Evolutionary conservation across 2,113 vertebrate genomes (phyloP).

Genomic region (Grammomys dolichurus): DNA sequence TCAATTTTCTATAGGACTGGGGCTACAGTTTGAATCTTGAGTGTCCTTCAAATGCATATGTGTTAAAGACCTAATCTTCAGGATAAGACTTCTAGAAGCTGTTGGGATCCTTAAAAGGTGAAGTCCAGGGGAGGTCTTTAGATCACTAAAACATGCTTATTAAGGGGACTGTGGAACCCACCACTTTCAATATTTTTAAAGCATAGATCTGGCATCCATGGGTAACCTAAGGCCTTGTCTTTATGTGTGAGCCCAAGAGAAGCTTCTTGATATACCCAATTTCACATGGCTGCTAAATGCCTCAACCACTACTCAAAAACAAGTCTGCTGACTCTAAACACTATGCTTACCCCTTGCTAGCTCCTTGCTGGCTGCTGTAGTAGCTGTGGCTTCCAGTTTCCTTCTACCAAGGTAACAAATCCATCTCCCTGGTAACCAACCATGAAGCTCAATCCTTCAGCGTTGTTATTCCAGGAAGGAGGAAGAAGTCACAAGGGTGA

Average conservation of each 20-base stretch:
- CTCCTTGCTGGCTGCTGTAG: accelerated
- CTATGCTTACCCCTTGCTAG: background rate
- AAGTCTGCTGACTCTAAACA: background rate
- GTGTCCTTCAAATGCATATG: background rate
- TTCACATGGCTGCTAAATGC: background rate
- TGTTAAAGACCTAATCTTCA: background rate
- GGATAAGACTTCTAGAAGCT: background rate
- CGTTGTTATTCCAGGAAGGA: background rate
- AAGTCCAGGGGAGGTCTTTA: background rate
- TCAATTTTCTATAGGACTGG: background rate
- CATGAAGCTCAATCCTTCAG: background rate
- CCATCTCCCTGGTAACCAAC: background rate
- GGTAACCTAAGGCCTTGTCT: background rate
- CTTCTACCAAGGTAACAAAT: slow-evolving; percentile 23
- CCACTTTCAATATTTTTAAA: background rate
- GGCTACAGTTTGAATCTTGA: background rate
- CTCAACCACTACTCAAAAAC: background rate
- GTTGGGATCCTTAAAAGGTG: background rate
- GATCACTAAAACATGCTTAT: background rate
- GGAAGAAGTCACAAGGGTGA: background rate
- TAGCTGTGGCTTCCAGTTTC: background rate
- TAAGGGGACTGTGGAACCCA: no score
- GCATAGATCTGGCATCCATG: background rate
- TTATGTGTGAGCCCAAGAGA: background rate
- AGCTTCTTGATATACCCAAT: accelerated